Evolutionary conservation across 2,888 invertebrate genomes (phyloP).

Genomic region (Aproaerema taeniolella): DNA sequence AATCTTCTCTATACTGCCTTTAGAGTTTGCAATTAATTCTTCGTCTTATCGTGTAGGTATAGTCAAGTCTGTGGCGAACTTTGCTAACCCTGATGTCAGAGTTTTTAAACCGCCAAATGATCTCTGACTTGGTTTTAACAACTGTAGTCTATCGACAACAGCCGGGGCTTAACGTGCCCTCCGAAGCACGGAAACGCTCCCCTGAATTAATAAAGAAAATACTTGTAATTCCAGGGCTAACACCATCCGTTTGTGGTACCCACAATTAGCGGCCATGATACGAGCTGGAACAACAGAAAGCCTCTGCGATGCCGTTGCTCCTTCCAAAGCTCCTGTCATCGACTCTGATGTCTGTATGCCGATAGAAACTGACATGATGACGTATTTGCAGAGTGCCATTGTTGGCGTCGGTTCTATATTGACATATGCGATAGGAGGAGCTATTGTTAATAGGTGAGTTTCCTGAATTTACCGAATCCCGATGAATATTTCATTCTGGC

Average conservation of each 20-base stretch:
- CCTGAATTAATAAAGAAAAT: too few relatives aligned
- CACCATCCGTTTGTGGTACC: conserved; percentile 91
- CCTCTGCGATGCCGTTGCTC: conserved; percentile 58
- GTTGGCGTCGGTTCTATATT: conserved; percentile 80
- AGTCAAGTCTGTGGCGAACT: too few relatives aligned
- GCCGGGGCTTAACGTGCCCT: too few relatives aligned
- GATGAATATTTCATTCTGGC: too few relatives aligned
- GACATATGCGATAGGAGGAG: conserved; percentile 78
- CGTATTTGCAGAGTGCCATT: conserved; percentile 83
- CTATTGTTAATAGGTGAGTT: conserved; percentile 49
- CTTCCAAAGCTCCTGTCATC: conserved; percentile 23
- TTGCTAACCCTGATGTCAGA: too few relatives aligned
- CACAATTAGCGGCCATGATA: conserved; percentile 88
- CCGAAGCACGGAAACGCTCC: too few relatives aligned
- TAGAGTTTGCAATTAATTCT: too few relatives aligned
- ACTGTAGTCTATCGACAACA: too few relatives aligned
- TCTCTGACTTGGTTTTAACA: too few relatives aligned
- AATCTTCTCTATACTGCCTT: too few relatives aligned
- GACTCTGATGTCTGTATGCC: conserved; percentile 41
- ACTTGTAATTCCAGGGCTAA: conserved; percentile 76
- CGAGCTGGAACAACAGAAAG: conserved; percentile 39
- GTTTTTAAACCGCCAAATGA: too few relatives aligned
- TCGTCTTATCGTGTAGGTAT: too few relatives aligned
- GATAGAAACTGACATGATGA: conserved; percentile 74
- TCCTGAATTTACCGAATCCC: background rate